These are phyloP conservation scores for Hedychridium roseum DNA, from an alignment of 2,888 invertebrate genomes.

Conservation along the genomic window DNA sequence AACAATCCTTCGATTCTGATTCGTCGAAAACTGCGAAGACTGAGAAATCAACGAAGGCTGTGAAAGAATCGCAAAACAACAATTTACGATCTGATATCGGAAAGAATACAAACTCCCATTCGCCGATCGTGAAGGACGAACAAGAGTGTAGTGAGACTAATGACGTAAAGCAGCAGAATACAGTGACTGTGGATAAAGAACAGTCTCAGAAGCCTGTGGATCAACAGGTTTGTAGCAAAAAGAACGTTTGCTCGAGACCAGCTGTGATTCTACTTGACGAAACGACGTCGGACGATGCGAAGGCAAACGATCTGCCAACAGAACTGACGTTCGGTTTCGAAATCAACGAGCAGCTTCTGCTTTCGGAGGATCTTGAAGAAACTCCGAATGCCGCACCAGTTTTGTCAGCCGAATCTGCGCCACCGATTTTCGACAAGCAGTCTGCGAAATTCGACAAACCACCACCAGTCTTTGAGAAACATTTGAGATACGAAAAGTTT, in stretches of 20 bases:
- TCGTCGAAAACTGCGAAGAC: constrained; percentile 23
- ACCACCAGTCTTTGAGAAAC: constrained; percentile 48
- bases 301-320: constrained; percentile 61
- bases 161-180: constrained; percentile 33
- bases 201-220: constrained; percentile 30
- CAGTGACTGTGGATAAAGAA: constrained; percentile 34
- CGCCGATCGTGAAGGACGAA: constrained; percentile 29
- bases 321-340: constrained; percentile 85
- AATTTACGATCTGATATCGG: constrained; percentile 24
- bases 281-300: constrained; percentile 48
- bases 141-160: constrained; percentile 38
- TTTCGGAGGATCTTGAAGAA: constrained; percentile 58
- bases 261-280: constrained; percentile 78
- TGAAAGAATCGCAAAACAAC: constrained; percentile 41
- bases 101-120: constrained; percentile 19
- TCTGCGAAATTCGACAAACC: constrained; percentile 48
- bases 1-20: constrained; percentile 31
- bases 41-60: constrained; percentile 34
- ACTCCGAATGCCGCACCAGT: constrained; percentile 33
- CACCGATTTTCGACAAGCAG: constrained; percentile 42
- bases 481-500: constrained; percentile 35
- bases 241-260: constrained; percentile 64
- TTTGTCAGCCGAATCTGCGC: constrained; percentile 34
- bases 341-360: constrained; percentile 76
- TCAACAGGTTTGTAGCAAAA: constrained; percentile 22